Conservation (phyloP, 53 echinoderm and acorn worm genomes). For the Actinopyga echinites region DNA sequence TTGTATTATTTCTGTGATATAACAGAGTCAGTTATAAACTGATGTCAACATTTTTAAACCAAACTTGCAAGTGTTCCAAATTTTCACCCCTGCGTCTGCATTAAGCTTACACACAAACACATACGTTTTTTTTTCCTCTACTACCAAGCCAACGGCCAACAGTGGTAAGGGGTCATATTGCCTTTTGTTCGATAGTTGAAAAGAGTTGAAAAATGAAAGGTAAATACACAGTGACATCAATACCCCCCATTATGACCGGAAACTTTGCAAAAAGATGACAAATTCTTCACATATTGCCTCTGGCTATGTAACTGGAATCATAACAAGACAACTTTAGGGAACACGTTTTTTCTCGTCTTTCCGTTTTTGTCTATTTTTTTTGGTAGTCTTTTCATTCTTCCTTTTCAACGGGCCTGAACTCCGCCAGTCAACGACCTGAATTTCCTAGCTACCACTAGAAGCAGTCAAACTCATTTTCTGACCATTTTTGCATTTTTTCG, state of each 20-base stretch:
- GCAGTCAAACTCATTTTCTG: constrained; percentile 9
- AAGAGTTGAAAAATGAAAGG: constrained; percentile 24
- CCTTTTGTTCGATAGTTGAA: constrained; percentile 27
- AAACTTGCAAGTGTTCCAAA: no score
- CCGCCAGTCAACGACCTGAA: constrained; percentile 36
- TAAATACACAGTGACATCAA: constrained; percentile 37
- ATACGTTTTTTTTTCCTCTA: no score
- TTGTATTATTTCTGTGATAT: no score
- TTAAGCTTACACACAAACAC: no score
- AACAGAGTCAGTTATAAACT: no score
- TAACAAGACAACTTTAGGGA: constrained; percentile 19
- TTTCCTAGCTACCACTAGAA: neutral
- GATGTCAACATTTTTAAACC: no score
- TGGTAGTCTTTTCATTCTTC: neutral
- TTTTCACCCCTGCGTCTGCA: no score
- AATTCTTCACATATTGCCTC: neutral
- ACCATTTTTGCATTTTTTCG: neutral
- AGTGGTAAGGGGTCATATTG: constrained; percentile 6
- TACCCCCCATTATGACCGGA: constrained; percentile 29
- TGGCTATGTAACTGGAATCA: neutral
- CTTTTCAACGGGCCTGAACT: constrained; percentile 2
- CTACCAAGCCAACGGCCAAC: no score
- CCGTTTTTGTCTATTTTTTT: constrained; percentile 1
- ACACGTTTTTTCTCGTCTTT: constrained; percentile 7
- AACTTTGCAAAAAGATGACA: constrained; percentile 9